Conservation (phyloP, 2,113 vertebrate genomes). For the Cercocebus atys region DNA sequence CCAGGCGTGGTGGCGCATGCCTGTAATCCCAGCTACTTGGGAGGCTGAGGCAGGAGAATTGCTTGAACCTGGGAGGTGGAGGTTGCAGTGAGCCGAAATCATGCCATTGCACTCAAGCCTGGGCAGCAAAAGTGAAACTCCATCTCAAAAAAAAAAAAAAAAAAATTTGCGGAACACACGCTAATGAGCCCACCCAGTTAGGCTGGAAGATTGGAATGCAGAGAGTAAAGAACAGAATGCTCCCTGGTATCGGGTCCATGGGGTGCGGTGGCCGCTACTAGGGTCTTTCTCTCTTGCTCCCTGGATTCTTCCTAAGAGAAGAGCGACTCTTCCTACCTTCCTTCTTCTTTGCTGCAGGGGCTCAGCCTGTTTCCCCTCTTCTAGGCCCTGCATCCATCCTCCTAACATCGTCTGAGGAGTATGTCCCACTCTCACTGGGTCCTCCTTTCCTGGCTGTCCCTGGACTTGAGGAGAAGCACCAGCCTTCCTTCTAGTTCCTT, state of each 20-base stretch:
- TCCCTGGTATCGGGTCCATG: rapidly evolving
- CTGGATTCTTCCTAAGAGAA: neutral
- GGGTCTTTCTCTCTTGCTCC: neutral
- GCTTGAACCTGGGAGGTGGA: too few relatives aligned
- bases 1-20: rapidly evolving
- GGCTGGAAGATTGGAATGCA: neutral
- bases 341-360: neutral
- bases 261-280: rapidly evolving
- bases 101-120: too few relatives aligned
- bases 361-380: neutral
- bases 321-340: too few relatives aligned
- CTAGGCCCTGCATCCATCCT: neutral
- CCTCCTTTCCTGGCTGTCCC: neutral
- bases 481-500: neutral
- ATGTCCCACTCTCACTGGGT: neutral
- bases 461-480: neutral
- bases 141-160: too few relatives aligned
- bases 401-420: neutral
- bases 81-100: too few relatives aligned
- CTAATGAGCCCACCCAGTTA: neutral
- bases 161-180: neutral
- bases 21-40: too few relatives aligned
- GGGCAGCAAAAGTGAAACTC: too few relatives aligned
- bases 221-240: neutral
- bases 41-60: too few relatives aligned